These are phyloP conservation scores for Gasterosteus aculeatus DNA, from an alignment of 2,113 vertebrate species.

Conservation along the genomic window DNA sequence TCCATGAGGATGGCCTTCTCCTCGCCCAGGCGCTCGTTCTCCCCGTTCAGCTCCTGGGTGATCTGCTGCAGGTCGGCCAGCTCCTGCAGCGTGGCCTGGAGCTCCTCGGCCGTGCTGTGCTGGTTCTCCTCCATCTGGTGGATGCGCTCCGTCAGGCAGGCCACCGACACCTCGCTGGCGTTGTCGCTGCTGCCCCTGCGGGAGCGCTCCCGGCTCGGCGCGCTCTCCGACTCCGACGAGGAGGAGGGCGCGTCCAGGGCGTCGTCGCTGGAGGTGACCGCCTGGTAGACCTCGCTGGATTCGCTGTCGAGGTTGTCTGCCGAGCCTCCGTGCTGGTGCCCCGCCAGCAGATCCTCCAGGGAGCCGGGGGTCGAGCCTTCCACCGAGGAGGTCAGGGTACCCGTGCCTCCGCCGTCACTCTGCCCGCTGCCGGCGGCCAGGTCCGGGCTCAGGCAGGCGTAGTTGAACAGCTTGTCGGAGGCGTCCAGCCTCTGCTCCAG, in stretches of 20 bases:
- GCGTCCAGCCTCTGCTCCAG: conserved; percentile 90
- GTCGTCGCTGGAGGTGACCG: conserved; percentile 92
- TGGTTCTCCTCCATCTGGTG: conserved; percentile 99
- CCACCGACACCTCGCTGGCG: conserved; percentile 90
- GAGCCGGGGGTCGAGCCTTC: conserved; percentile 94
- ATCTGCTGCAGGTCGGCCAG: conserved; percentile 94
- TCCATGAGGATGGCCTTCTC: conserved; percentile 96
- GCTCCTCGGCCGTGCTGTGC: conserved; percentile 94
- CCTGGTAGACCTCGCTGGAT: conserved; percentile 95
- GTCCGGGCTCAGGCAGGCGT: conserved; percentile 88
- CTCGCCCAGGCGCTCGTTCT: conserved; percentile 94
- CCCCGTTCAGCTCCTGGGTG: conserved; percentile 93
- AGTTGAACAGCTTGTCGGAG: conserved; percentile 89
- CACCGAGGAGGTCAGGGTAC: conserved; percentile 89
- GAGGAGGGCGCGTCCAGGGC: conserved; percentile 94
- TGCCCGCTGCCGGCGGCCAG: conserved; percentile 82
- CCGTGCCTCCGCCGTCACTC: conserved; percentile 87
- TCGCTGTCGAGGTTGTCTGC: conserved; percentile 95
- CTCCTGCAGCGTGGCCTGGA: conserved; percentile 94
- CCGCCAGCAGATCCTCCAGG: conserved; percentile 91
- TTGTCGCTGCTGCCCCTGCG: conserved; percentile 90
- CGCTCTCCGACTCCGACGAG: conserved; percentile 89
- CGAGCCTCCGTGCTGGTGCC: conserved; percentile 90
- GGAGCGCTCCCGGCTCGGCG: conserved; percentile 87
- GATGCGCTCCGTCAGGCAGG: conserved; percentile 93